A percentile compares a stretch with the other conserved stretches of the same genome.
These are phyloP conservation scores for Tiphia femorata DNA, from an alignment of 2,888 invertebrate genomes.

Conservation along the genomic window DNA sequence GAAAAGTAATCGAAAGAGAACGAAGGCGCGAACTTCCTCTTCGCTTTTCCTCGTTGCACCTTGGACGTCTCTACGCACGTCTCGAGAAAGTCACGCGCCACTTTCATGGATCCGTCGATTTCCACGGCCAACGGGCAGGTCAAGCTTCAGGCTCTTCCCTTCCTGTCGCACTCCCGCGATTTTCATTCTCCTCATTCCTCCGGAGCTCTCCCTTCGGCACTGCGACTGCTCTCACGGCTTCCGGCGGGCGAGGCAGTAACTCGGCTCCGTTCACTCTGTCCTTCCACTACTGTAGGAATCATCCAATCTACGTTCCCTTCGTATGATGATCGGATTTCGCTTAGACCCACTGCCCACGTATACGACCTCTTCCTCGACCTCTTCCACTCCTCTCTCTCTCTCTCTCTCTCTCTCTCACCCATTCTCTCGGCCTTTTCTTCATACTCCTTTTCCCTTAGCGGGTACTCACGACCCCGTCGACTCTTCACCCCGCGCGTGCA, in stretches of 20 bases:
- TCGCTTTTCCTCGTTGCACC: no score
- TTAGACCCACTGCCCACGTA: conserved; percentile 40
- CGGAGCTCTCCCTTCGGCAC: not conserved
- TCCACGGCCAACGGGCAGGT: not conserved
- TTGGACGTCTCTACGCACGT: no score
- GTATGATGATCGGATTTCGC: conserved; percentile 63
- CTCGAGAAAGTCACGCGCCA: no score
- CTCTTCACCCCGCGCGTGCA: no score
- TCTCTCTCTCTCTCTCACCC: not conserved
- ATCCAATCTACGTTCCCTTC: conserved; percentile 43
- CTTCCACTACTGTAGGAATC: conserved; percentile 27
- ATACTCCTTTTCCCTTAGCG: no score
- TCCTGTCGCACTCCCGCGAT: no score
- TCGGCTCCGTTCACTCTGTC: conserved; percentile 15
- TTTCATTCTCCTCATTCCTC: not conserved
- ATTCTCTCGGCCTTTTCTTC: no score
- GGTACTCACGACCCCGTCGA: no score
- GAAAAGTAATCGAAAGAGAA: not conserved
- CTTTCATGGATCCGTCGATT: not conserved
- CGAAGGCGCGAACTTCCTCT: no score
- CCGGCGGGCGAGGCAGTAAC: not conserved
- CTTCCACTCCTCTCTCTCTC: conserved; percentile 5
- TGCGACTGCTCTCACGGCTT: not conserved
- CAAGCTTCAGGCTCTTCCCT: not conserved
- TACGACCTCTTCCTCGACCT: conserved; percentile 12